A percentile compares a stretch with the other conserved stretches of the same genome.
Conservation (phyloP, 1,140 invertebrate species). For the Panagrolaimus sp. region DNA sequence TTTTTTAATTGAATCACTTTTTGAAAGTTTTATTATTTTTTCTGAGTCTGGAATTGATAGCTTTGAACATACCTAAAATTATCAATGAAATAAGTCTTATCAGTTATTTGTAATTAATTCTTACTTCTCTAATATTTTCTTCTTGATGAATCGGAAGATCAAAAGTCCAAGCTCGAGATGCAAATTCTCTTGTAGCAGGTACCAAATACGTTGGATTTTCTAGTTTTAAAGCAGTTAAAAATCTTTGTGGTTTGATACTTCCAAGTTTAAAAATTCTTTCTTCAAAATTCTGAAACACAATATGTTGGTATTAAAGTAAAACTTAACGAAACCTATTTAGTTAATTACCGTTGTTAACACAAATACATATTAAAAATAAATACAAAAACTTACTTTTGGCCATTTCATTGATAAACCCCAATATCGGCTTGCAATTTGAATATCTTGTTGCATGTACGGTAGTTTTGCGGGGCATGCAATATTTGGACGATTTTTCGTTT, state of each 20-base stretch:
- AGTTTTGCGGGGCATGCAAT: constrained; percentile 7
- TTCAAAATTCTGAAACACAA: no score
- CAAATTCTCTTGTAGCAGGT: not conserved
- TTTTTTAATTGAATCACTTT: not conserved
- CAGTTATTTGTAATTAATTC: not conserved
- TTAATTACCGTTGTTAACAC: no score
- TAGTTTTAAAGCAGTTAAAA: not conserved
- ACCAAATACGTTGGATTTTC: not conserved
- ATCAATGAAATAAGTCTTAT: no score
- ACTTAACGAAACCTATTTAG: no score
- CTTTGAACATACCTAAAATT: not conserved
- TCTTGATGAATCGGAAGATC: not conserved
- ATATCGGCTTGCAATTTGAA: not conserved
- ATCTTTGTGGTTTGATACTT: not conserved
- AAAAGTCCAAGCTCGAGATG: not conserved
- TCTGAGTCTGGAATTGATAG: constrained; percentile 12
- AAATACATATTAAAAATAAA: no score
- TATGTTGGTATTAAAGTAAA: no score
- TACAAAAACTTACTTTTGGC: not conserved
- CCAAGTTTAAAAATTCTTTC: no score
- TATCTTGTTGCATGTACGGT: constrained; percentile 12
- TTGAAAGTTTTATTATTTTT: not conserved
- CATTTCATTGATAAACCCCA: constrained; percentile 3
- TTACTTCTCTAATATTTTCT: not conserved
- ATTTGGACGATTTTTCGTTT: not conserved